Conservation (phyloP, 2,797 vertebrate genomes). For the Meda fulgida region DNA sequence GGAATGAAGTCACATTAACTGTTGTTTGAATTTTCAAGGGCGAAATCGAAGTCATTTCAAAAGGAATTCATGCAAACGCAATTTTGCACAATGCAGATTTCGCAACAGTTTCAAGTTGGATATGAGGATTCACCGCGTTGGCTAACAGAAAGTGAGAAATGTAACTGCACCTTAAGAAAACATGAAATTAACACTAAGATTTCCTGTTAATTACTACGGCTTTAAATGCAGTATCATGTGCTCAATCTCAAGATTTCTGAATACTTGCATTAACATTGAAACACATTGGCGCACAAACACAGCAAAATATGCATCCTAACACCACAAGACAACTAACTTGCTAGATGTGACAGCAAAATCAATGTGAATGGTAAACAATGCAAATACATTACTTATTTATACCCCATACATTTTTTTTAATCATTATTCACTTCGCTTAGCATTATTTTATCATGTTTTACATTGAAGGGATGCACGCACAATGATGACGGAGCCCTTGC, state of each 20-base stretch:
- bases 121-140: neutral
- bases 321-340: neutral
- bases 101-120: neutral
- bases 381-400: neutral
- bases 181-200: neutral
- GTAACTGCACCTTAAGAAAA: neutral
- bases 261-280: neutral
- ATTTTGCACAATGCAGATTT: neutral
- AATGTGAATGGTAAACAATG: neutral
- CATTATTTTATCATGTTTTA: neutral
- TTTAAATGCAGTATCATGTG: neutral
- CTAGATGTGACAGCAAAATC: neutral
- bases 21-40: neutral
- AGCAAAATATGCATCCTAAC: neutral
- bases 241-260: neutral
- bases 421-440: neutral
- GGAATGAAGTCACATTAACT: neutral
- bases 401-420: neutral
- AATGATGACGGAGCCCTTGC: conserved; percentile 78
- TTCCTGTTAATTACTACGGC: no score
- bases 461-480: conserved; percentile 71
- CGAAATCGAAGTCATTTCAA: neutral
- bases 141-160: neutral
- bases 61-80: neutral
- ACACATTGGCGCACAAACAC: no score